Percentiles rank a stretch among this genome's conserved stretches.
Conservation (phyloP, 2,797 vertebrate genomes). For the Cuculus canorus region DNA sequence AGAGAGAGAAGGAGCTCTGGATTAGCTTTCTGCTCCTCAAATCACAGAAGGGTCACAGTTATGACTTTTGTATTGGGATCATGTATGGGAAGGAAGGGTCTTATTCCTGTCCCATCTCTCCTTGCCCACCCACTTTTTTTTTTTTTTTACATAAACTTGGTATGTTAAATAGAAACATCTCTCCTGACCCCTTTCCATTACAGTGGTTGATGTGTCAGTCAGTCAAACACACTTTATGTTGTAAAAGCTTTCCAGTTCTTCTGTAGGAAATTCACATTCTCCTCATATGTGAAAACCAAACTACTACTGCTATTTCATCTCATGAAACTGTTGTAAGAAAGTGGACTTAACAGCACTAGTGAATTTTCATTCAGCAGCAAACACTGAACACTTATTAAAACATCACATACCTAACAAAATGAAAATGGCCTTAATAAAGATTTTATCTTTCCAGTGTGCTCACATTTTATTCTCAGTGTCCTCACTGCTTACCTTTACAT, state of each 20-base stretch:
- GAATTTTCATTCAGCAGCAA: not conserved
- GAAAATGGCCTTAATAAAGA: not conserved
- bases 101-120: not conserved
- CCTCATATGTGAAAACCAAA: not conserved
- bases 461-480: not conserved
- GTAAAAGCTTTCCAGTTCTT: not conserved
- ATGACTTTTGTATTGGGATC: not conserved
- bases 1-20: not conserved
- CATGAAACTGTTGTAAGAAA: not conserved
- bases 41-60: not conserved
- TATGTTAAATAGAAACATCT: not conserved
- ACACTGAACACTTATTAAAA: not conserved
- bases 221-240: not conserved
- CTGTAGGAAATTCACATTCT: not conserved
- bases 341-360: not conserved
- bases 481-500: conserved; percentile 81
- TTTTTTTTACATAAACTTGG: not conserved
- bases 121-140: rapidly evolving
- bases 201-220: not conserved
- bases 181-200: not conserved
- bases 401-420: not conserved
- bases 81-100: not conserved
- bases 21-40: not conserved
- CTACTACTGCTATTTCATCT: not conserved
- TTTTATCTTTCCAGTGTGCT: not conserved